Evolutionary conservation across 53 echinoderm and acorn worm genomes (phyloP).

Genomic region (Mesocentrotus franciscanus): DNA sequence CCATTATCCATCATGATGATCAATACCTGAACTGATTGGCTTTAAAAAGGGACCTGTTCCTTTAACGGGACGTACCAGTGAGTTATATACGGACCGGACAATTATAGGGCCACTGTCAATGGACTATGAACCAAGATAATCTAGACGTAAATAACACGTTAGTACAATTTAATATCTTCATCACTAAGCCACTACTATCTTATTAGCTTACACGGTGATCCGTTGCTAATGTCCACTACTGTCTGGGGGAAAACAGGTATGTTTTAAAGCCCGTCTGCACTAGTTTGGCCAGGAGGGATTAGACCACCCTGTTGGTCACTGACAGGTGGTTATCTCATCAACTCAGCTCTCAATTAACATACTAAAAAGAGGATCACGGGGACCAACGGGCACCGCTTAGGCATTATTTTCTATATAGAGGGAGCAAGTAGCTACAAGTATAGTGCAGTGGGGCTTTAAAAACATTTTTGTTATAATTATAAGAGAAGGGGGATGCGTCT

Average conservation of each 20-base stretch:
- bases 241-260: neutral
- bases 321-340: too few species aligned
- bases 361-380: too few species aligned
- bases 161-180: neutral
- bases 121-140: slow-evolving; percentile 19
- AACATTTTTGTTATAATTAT: neutral
- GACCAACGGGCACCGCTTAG: too few species aligned
- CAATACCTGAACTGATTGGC: neutral
- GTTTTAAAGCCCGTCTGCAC: too few species aligned
- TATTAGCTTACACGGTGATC: neutral
- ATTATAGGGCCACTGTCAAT: neutral
- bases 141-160: neutral
- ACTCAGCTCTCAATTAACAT: too few species aligned
- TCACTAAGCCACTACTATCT: neutral
- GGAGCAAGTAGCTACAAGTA: too few species aligned
- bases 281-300: too few species aligned
- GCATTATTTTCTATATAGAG: too few species aligned
- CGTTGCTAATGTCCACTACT: neutral
- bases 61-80: neutral
- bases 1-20: neutral
- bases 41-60: neutral
- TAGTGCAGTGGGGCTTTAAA: too few species aligned
- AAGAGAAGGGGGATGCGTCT: neutral
- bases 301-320: too few species aligned
- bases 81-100: neutral